A percentile compares a stretch with the other conserved stretches of the same genome.
Evolutionary conservation across 2,888 invertebrate species (phyloP).

Genomic region (Doris montereyensis): DNA sequence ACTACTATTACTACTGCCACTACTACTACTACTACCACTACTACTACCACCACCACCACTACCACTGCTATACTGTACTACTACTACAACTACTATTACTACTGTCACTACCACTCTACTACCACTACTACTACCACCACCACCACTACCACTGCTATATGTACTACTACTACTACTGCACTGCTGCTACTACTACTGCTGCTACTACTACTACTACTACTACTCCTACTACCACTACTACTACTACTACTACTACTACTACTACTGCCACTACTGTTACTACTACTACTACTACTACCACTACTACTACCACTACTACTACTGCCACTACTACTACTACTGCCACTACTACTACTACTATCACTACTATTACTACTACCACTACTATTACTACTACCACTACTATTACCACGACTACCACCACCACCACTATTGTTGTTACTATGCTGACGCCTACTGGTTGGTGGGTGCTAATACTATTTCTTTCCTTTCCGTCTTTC

Average conservation of each 20-base stretch:
- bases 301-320: background rate
- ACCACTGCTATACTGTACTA: background rate
- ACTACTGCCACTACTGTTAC: background rate
- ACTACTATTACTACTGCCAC: background rate
- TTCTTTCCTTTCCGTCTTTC: too few relatives aligned
- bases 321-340: too few relatives aligned
- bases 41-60: background rate
- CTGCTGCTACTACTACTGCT: background rate
- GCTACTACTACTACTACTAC: background rate
- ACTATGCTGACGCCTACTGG: too few relatives aligned
- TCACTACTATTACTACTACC: too few relatives aligned
- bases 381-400: too few relatives aligned
- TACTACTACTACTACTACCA: background rate
- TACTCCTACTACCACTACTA: background rate
- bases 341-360: too few relatives aligned
- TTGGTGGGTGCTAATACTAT: too few relatives aligned
- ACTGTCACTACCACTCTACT: background rate
- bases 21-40: background rate
- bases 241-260: background rate
- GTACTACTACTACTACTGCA: background rate
- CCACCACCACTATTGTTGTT: too few relatives aligned
- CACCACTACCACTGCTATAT: background rate
- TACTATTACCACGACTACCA: too few relatives aligned
- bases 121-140: background rate
- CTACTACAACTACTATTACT: background rate